These are phyloP conservation scores for Mythimna impura DNA, from an alignment of 2,888 invertebrate genomes.

Conservation along the genomic window DNA sequence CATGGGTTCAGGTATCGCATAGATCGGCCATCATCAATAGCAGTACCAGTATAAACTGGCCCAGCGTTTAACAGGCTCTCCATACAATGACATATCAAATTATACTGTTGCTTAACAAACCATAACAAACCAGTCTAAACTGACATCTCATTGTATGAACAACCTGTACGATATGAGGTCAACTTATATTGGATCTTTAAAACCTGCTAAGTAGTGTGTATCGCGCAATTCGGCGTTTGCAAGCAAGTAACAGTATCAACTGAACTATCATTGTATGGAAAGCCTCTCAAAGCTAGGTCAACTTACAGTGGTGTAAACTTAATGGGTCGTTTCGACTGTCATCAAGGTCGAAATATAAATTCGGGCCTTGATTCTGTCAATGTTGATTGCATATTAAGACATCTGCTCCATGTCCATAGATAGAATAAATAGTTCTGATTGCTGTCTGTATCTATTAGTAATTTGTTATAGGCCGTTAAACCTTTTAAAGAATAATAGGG, in stretches of 20 bases:
- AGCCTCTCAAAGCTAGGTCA: neutral
- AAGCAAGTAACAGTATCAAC: neutral
- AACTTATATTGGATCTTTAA: neutral
- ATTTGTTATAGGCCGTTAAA: neutral
- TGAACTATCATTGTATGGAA: neutral
- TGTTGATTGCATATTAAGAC: slow-evolving; percentile 29
- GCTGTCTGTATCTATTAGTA: neutral
- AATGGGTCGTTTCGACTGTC: neutral
- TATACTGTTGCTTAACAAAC: neutral
- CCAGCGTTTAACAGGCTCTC: too few relatives aligned
- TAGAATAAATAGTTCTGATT: neutral
- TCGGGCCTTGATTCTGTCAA: slow-evolving; percentile 14
- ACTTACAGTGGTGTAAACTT: neutral
- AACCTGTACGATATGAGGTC: neutral
- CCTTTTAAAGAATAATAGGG: neutral
- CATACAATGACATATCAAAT: neutral
- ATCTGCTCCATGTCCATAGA: neutral
- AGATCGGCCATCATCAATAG: neutral
- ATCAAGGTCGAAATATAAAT: slow-evolving; percentile 2
- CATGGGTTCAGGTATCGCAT: too few relatives aligned
- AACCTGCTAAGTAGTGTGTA: too few relatives aligned
- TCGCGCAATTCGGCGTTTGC: neutral
- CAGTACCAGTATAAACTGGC: neutral
- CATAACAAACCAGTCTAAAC: neutral
- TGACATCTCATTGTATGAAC: neutral